A percentile compares a stretch with the other conserved stretches of the same genome.
Conservation (phyloP, 2,888 invertebrate species). For the Diplolepis rosae region DNA sequence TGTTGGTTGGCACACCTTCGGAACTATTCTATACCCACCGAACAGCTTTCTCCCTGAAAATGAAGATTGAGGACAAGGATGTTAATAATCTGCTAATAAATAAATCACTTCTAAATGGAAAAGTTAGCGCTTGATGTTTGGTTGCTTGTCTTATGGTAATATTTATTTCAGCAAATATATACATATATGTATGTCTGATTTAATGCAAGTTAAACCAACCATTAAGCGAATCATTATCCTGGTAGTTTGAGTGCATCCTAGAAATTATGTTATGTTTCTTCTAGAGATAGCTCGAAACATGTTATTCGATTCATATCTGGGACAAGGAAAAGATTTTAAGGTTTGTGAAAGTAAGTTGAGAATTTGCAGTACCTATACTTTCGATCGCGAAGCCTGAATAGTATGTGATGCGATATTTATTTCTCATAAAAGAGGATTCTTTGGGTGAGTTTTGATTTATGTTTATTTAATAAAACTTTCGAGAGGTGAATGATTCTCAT, state of each 20-base stretch:
- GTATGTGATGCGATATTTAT: neutral
- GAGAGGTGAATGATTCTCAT: no score
- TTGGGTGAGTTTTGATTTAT: neutral
- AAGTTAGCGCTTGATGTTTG: neutral
- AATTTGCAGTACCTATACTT: neutral
- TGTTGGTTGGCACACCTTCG: conserved; percentile 85
- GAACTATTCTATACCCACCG: conserved; percentile 90
- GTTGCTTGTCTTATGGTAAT: neutral
- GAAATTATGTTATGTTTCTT: conserved; percentile 12
- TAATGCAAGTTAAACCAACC: neutral
- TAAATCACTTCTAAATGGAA: conserved; percentile 13
- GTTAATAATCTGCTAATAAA: conserved; percentile 19
- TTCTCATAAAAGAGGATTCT: no score
- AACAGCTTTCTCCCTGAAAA: conserved; percentile 80
- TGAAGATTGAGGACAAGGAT: conserved; percentile 32
- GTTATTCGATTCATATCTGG: neutral
- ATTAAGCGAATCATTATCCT: neutral
- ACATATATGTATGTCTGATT: neutral
- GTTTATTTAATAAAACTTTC: no score
- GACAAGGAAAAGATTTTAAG: neutral
- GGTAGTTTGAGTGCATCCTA: neutral
- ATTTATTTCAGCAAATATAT: neutral
- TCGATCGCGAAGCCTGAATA: neutral
- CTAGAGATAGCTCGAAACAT: neutral
- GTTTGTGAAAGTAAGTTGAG: conserved; percentile 20